Conservation (phyloP, 2,113 vertebrate species). For the Thermophis baileyi region DNA sequence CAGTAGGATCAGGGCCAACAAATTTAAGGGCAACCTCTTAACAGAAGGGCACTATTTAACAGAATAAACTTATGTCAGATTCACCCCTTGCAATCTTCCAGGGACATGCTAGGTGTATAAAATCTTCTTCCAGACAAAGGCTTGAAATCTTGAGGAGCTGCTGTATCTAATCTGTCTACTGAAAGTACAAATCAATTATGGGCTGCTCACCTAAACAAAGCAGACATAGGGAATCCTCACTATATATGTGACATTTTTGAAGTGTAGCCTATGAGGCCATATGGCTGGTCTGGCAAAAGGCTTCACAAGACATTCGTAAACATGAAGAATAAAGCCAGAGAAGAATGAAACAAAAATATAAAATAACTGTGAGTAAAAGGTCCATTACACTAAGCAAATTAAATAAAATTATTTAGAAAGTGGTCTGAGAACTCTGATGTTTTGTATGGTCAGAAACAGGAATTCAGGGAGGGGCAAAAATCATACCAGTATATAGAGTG, state of each 20-base stretch:
- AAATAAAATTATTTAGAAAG: not conserved
- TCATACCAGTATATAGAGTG: not conserved
- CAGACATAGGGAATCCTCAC: not conserved
- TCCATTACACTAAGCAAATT: not conserved
- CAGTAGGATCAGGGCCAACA: not conserved
- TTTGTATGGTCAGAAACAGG: not conserved
- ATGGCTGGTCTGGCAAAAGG: not conserved
- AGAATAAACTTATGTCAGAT: not conserved
- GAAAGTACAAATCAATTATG: not conserved
- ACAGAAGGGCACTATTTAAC: not conserved
- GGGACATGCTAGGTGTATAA: not conserved
- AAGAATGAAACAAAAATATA: not conserved
- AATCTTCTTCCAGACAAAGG: not conserved
- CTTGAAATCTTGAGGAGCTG: not conserved
- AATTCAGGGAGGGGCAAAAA: not conserved
- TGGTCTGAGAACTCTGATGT: not conserved
- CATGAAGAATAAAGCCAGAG: not conserved
- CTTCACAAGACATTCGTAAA: not conserved
- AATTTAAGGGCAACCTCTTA: not conserved
- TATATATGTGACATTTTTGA: not conserved
- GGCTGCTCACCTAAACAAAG: not conserved
- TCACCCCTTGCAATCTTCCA: not conserved
- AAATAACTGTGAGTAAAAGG: not conserved
- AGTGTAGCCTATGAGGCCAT: not conserved
- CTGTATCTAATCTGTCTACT: not conserved